Conservation (phyloP, 2,797 vertebrate genomes). For the Gila robusta region DNA sequence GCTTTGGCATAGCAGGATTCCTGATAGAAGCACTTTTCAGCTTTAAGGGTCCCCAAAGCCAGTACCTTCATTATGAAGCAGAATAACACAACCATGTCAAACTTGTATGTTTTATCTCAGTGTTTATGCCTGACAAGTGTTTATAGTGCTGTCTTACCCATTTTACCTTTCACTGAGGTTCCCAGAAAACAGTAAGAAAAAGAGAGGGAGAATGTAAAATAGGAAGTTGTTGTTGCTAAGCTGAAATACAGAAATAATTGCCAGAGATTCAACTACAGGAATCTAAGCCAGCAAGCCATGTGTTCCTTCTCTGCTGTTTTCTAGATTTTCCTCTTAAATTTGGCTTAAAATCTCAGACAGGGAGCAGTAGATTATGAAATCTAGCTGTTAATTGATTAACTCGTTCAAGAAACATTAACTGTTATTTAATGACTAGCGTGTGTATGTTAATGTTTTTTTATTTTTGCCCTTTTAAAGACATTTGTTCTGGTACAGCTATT, state of each 20-base stretch:
- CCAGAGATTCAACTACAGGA: not conserved
- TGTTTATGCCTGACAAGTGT: not conserved
- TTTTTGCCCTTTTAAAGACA: not conserved
- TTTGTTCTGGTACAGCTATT: not conserved
- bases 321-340: not conserved
- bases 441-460: not conserved
- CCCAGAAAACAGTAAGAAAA: constrained; percentile 1
- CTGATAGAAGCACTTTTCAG: not conserved
- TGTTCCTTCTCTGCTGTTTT: not conserved
- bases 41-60: not conserved
- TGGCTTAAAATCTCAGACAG: not conserved
- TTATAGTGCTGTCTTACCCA: constrained; percentile 15
- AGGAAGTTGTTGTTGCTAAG: not conserved
- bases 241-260: not conserved
- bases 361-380: not conserved
- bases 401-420: not conserved
- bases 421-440: not conserved
- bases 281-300: constrained; percentile 2
- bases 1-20: not conserved
- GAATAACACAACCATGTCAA: not conserved
- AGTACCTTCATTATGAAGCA: constrained; percentile 2
- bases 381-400: not conserved
- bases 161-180: not conserved
- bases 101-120: constrained; percentile 48
- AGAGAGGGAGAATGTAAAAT: not conserved